Evolutionary conservation across 2,113 vertebrate genomes (phyloP).

Genomic region (Grallaria varia): DNA sequence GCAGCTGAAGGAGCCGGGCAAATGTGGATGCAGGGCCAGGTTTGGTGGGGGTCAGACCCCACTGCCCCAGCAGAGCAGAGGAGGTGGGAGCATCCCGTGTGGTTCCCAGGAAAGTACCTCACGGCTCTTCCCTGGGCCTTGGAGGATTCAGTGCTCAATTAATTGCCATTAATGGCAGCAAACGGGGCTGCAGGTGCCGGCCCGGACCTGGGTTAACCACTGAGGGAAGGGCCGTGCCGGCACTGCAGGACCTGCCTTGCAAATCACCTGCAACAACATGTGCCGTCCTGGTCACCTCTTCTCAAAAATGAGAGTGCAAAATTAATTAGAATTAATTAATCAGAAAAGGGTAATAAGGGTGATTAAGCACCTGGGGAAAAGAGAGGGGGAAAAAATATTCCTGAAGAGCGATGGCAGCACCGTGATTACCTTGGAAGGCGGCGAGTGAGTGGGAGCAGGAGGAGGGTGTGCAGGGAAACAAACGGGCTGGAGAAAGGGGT

Average conservation of each 20-base stretch:
- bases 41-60: not conserved
- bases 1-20: not conserved
- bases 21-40: fast-evolving
- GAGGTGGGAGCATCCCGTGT: not conserved
- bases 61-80: not conserved
- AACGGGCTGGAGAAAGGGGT: not conserved
- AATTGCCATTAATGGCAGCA: not conserved
- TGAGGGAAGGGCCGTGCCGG: not conserved
- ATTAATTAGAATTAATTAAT: conserved; percentile 67
- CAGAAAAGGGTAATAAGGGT: conserved; percentile 63
- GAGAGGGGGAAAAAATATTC: not conserved
- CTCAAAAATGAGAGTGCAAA: conserved; percentile 43
- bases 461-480: not conserved
- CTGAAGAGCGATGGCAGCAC: not conserved
- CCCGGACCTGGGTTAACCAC: not conserved
- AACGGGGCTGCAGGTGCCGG: not conserved
- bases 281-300: conserved; percentile 30
- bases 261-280: conserved; percentile 28
- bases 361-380: conserved; percentile 53
- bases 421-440: not conserved
- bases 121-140: not conserved
- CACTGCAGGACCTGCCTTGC: not conserved
- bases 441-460: not conserved
- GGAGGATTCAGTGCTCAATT: not conserved
- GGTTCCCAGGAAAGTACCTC: not conserved